phyloP scores from a whole-genome alignment of 2,113 vertebrate genomes.

The Cyphomyrus discorhynchus region DNA sequence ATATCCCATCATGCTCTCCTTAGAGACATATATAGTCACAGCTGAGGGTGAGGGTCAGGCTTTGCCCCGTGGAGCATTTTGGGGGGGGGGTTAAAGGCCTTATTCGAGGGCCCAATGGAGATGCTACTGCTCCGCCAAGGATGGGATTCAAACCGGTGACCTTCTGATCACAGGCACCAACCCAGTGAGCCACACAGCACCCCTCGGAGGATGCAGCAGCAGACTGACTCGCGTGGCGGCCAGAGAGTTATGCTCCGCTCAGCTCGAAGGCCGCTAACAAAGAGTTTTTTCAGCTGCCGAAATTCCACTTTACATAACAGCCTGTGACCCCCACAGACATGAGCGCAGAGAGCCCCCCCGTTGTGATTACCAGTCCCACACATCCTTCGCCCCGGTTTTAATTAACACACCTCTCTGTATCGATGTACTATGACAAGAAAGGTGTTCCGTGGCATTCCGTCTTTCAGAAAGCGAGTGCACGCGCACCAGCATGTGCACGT shows the following conservation, averaged over 20 bases:
- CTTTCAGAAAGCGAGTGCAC: not conserved
- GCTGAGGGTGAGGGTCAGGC: not conserved
- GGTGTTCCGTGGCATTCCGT: not conserved
- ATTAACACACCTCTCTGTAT: not conserved
- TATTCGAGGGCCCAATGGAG: not conserved
- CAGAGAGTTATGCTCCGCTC: not conserved
- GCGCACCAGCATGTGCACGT: not conserved
- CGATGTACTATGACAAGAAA: not conserved
- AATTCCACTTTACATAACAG: conserved; percentile 1
- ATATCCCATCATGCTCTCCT: not conserved
- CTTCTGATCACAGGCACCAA: not conserved
- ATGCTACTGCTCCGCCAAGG: not conserved
- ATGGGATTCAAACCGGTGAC: not conserved
- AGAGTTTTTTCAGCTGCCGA: not conserved
- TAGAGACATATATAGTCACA: not conserved
- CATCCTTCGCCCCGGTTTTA: conserved; percentile 3
- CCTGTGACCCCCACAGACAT: not conserved
- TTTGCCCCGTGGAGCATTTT: not conserved
- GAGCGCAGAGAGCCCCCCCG: not conserved
- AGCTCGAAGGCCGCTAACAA: not conserved
- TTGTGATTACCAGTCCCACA: not conserved
- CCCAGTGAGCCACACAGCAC: not conserved
- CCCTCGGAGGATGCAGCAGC: not conserved
- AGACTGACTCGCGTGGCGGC: no score
- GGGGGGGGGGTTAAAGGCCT: not conserved